A percentile compares a stretch with the other conserved stretches of the same genome.
These are phyloP conservation scores for Zenarchopterus dispar DNA, from an alignment of 2,797 vertebrate genomes.

Conservation along the genomic window DNA sequence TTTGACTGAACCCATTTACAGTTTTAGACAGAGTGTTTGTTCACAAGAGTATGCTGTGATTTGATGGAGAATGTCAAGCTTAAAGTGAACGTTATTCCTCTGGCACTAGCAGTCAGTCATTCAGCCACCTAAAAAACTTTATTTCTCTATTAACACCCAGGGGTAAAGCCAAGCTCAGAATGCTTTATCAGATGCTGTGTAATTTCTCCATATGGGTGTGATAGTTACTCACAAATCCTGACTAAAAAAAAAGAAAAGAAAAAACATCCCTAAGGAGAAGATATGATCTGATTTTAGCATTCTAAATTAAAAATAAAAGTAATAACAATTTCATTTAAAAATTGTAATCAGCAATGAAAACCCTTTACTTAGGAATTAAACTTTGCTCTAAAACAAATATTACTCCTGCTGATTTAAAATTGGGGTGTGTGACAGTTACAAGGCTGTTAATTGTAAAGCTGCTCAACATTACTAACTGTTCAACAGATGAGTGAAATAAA, in stretches of 20 bases:
- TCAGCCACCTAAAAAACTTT: constrained; percentile 67
- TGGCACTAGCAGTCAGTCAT: constrained; percentile 58
- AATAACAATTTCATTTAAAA: constrained; percentile 77
- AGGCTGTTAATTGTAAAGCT: constrained; percentile 85
- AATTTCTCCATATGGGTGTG: constrained; percentile 43
- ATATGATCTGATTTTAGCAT: constrained; percentile 31
- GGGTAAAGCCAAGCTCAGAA: constrained; percentile 44
- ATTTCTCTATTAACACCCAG: constrained; percentile 65
- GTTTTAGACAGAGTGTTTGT: constrained; percentile 79
- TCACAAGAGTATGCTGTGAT: constrained; percentile 72
- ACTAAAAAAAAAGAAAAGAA: constrained; percentile 3
- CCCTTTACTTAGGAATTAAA: constrained; percentile 83
- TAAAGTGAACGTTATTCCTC: constrained; percentile 65
- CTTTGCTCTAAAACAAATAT: constrained; percentile 85
- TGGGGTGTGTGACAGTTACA: constrained; percentile 84
- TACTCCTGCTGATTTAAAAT: constrained; percentile 83
- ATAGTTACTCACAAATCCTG: constrained; percentile 36
- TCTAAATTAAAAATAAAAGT: constrained; percentile 10
- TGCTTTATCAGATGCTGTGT: constrained; percentile 49
- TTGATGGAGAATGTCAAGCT: constrained; percentile 77
- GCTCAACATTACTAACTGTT: constrained; percentile 86
- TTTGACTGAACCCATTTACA: constrained; percentile 80
- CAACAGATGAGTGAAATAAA: constrained; percentile 77
- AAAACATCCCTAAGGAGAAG: constrained; percentile 21
- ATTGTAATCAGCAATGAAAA: constrained; percentile 79